phyloP scores from a whole-genome alignment of 2,888 invertebrate genomes.

The Ashinkailepas kermadecensis region DNA sequence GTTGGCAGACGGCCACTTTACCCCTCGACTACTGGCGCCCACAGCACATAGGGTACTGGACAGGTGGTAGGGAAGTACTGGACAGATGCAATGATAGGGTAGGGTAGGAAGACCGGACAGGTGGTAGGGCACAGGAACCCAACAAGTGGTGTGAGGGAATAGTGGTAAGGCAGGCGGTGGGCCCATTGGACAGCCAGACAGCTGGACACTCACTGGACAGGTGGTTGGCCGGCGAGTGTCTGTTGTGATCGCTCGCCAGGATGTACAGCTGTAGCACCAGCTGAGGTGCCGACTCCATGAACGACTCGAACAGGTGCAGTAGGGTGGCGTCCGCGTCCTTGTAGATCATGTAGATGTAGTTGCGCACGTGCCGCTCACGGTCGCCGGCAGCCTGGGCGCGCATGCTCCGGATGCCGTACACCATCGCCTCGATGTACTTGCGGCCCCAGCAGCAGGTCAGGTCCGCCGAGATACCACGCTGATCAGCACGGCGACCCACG shows the following conservation, averaged over 20 bases:
- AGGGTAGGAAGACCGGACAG: no score
- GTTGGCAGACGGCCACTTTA: no score
- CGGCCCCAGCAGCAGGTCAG: slow-evolving; percentile 11
- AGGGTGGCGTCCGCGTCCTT: slow-evolving; percentile 56
- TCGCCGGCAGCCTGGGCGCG: slow-evolving; percentile 33
- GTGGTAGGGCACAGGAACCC: no score
- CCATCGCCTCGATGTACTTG: slow-evolving; percentile 40
- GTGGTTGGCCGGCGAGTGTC: background rate
- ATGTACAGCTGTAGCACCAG: slow-evolving; percentile 63
- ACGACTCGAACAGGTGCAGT: slow-evolving; percentile 61
- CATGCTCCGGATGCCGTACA: slow-evolving; percentile 37
- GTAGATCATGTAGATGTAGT: slow-evolving; percentile 40
- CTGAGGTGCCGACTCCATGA: slow-evolving; percentile 65
- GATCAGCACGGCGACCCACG: no score
- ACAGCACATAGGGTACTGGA: no score
- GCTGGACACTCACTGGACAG: background rate
- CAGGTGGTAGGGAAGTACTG: no score
- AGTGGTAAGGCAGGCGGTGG: no score
- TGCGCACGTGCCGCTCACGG: slow-evolving; percentile 34
- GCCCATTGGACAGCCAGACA: no score
- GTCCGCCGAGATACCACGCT: background rate
- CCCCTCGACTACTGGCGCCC: no score
- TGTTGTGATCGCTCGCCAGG: slow-evolving; percentile 42
- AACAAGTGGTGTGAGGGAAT: no score
- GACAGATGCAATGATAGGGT: no score